Evolutionary conservation across 2,797 vertebrate genomes (phyloP).

Genomic region (Pseudochirops corinnae): DNA sequence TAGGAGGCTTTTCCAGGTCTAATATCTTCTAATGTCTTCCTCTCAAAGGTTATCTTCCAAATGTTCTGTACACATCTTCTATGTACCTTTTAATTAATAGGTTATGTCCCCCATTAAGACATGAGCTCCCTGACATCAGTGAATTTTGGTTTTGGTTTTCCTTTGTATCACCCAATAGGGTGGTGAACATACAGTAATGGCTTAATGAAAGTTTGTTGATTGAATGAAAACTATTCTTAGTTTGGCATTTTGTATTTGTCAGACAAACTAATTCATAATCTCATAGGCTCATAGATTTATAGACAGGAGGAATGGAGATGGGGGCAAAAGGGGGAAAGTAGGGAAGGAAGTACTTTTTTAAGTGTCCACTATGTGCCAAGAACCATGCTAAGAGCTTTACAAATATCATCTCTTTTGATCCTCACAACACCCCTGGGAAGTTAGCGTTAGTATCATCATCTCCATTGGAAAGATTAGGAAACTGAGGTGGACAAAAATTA

Average conservation of each 20-base stretch:
- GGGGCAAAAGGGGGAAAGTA: too few species aligned
- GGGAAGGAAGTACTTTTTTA: background rate
- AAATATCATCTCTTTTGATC: background rate
- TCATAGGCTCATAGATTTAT: background rate
- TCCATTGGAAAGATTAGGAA: background rate
- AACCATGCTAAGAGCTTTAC: background rate
- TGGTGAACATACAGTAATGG: background rate
- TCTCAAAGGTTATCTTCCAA: background rate
- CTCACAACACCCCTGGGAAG: background rate
- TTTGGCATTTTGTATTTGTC: background rate
- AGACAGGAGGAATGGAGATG: background rate
- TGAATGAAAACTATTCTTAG: background rate
- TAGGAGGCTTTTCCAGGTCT: background rate
- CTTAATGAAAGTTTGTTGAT: background rate
- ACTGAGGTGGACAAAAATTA: background rate
- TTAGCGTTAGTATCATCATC: background rate
- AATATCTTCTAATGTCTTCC: background rate
- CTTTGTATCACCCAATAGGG: background rate
- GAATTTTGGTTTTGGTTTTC: background rate
- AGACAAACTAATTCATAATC: background rate
- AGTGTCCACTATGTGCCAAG: background rate
- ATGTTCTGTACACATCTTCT: background rate
- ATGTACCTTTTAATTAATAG: background rate
- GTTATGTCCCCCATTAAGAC: background rate
- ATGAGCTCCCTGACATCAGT: background rate